Base-by-base conservation (phyloP, 2,888 invertebrate species). In the Sphecodes monilicornis region DNA sequence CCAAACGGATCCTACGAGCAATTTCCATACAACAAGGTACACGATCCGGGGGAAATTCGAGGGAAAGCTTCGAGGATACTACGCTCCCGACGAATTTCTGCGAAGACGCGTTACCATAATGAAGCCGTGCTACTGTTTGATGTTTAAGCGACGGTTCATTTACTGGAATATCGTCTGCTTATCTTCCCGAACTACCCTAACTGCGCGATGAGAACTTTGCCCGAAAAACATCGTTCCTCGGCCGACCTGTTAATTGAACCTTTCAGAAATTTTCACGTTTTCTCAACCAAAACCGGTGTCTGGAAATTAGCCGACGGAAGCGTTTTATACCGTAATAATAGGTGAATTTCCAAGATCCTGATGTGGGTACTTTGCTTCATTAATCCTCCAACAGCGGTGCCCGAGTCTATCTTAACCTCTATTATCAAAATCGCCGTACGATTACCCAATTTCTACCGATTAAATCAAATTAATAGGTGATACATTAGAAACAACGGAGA, bases 1-100 rank as follows among this genome's bases (percentile, higher is more conserved):
- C 78, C 77, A 71, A 81, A 82, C 76, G 69, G 76, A 80, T 78
- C 69, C 76, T 70, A 69, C 32, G 75, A 80, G 70, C 41, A 81
- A 88, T 85, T 83, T 76, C 77, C 87, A 71, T 82, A 72, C 74
- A 77, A 72, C 80, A 78, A 46, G 71, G 29, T 73, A 68, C 72
- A 76, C 72, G 66, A 66, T 76, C 77, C 64, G n/a, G 39, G 46
- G 60, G 46, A 78, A 70, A 57, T 66, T 83, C 68, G 39, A 69
- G 74, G 74, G 75, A 75, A 57, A 75, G 71, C 84, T 66, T 50
- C 43, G 50, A 73, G 66, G 64, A 57, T 54, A 72, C 50, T 64
- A 16, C 29, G 43, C 22, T 10, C 4, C 72, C 26, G 39, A 26
- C 46, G 70, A 77, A 64, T 69, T 43, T 76, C 54, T 43, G 46